Percentiles rank a stretch among this genome's conserved stretches.
These are phyloP conservation scores for Drosophila helvetica DNA, from an alignment of 2,888 invertebrate species.

Conservation along the genomic window DNA sequence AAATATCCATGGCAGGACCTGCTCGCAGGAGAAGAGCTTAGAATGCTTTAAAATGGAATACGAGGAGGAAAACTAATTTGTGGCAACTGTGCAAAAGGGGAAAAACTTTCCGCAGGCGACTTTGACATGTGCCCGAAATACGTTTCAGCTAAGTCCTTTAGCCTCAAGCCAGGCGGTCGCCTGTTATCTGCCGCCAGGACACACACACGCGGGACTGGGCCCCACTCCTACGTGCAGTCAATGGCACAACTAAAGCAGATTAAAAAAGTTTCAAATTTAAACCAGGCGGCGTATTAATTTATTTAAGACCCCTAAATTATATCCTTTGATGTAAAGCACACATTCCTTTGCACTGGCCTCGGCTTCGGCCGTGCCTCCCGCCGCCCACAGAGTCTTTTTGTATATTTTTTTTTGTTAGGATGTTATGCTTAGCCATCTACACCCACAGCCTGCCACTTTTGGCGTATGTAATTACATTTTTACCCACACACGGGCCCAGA, in stretches of 20 bases:
- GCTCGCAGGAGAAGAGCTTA: constrained; percentile 2
- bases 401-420: constrained; percentile 31
- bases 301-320: constrained; percentile 80
- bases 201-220: constrained; percentile 5
- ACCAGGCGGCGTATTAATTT: constrained; percentile 71
- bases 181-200: constrained; percentile 62
- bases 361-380: constrained; percentile 15
- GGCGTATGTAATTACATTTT: constrained; percentile 79
- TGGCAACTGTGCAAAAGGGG: constrained; percentile 51
- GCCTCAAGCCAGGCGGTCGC: constrained; percentile 57
- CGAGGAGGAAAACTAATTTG: constrained; percentile 70
- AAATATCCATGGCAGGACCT: not conserved
- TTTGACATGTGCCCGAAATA: constrained; percentile 72
- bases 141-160: constrained; percentile 69
- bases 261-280: constrained; percentile 77
- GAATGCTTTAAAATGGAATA: constrained; percentile 29
- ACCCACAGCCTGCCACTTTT: constrained; percentile 60
- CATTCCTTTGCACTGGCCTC: constrained; percentile 55
- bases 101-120: constrained; percentile 62
- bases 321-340: constrained; percentile 75
- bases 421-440: constrained; percentile 54
- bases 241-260: constrained; percentile 64
- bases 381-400: constrained; percentile 13
- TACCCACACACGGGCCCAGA: constrained; percentile 47
- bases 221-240: constrained; percentile 17